Evolutionary conservation across 1,140 invertebrate species (phyloP), one percentile per base, ranked within the genome.

Genomic region (Sesamia nonagrioides): DNA sequence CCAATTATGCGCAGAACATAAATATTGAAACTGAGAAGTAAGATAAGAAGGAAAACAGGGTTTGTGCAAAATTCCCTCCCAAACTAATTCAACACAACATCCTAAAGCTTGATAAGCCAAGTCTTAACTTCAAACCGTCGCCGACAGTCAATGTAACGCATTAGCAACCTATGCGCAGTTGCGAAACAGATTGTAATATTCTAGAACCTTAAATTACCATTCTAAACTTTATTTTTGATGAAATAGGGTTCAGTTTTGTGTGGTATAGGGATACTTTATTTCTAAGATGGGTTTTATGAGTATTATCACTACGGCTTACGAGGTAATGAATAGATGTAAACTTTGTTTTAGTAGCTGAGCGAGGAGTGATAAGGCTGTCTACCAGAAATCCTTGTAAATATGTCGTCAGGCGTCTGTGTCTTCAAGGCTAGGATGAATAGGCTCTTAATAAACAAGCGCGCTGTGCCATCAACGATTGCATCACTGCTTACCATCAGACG

Each of bases 251-350:
- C 17, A 66, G 18, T 9, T 9, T 66, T 13, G 8, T 1, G 9
- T 66, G 37, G 0, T 37, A 18, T 21, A 21, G 13, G 1, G 6
- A 66, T 42, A 66, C 18, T 9, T 17, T 42, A 66, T 66, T 42
- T 42, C 17, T n/a, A 42, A 42, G 37, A 66, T 66, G n/a, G 61
- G 61, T 18, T 66, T 63, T 37, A 66, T 13, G 37, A 42, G 37
- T 42, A 42, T 66, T 66, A 66, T 66, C 37, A 66, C 35, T 17
- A 3, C 3, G 58, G 40, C 7, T 58, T 27, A 21, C 13, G 21
- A 58, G 21, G 13, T 58, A 58, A 58, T 58, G 21, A 58, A 56
- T 11, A 27, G 54, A 27, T 5, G 15, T 33, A 58, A 13, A 9
- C 11, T 58, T 13, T 21, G 54, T 58, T 58, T 58, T 58, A 13